Conservation (phyloP, 2,113 vertebrate species). For the Melanerpes formicivorus region DNA sequence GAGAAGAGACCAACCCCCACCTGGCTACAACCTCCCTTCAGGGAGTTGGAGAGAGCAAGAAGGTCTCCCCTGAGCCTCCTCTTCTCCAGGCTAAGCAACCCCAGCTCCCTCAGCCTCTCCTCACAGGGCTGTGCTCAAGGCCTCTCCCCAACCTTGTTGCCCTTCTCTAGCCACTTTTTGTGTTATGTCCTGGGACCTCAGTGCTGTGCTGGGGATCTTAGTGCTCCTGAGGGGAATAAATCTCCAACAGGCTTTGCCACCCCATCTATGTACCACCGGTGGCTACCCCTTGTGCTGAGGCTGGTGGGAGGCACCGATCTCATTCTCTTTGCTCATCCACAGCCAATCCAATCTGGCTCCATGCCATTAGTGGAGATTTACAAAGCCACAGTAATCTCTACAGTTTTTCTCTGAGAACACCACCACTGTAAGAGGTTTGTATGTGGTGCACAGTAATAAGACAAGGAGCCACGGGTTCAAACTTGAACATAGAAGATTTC, state of each 20-base stretch:
- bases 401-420: not conserved
- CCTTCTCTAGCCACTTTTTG: not conserved
- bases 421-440: not conserved
- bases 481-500: no score
- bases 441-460: no score
- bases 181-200: not conserved
- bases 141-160: no score
- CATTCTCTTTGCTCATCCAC: rapidly evolving
- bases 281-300: not conserved
- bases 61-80: no score
- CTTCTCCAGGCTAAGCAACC: no score
- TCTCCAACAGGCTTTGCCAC: not conserved
- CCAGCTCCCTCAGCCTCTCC: no score
- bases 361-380: rapidly evolving
- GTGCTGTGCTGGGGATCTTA: not conserved
- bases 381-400: not conserved
- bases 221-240: not conserved
- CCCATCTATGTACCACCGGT: rapidly evolving
- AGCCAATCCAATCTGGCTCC: rapidly evolving
- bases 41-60: no score
- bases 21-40: no score
- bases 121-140: no score
- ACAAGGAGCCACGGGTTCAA: no score
- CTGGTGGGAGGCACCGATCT: not conserved
- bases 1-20: no score